Evolutionary conservation across 2,797 vertebrate genomes (phyloP).

Genomic region (Argyrosomus regius): DNA sequence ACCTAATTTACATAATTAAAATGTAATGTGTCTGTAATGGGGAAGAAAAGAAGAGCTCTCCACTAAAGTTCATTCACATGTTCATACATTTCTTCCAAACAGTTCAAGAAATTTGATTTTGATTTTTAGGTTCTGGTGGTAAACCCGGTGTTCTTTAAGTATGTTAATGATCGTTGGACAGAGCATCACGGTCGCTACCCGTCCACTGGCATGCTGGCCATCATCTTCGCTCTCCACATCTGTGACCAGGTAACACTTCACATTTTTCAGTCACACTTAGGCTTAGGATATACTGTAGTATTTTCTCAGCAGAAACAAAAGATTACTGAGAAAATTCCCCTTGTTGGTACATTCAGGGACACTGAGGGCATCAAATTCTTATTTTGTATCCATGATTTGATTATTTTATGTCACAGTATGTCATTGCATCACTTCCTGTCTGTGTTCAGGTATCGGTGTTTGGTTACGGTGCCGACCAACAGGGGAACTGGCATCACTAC

Average conservation of each 20-base stretch:
- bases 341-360: neutral
- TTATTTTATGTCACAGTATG: neutral
- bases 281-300: neutral
- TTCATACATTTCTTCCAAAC: neutral
- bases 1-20: neutral
- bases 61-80: neutral
- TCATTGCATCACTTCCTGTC: neutral
- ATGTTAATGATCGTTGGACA: conserved; percentile 86
- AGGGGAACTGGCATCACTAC: conserved; percentile 91
- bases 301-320: neutral
- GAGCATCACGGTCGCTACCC: conserved; percentile 84
- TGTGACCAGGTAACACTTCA: conserved; percentile 83
- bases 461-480: conserved; percentile 86
- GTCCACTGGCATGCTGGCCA: conserved; percentile 86
- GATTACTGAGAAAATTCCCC: neutral
- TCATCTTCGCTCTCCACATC: conserved; percentile 87
- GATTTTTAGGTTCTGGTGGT: conserved; percentile 84
- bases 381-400: neutral
- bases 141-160: conserved; percentile 88
- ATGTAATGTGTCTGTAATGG: neutral
- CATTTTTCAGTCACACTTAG: neutral
- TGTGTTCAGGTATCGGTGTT: conserved; percentile 87
- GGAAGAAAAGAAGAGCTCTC: neutral
- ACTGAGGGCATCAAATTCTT: neutral
- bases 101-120: no score